A percentile compares a stretch with the other conserved stretches of the same genome.
Conservation (phyloP, 2,113 vertebrate genomes). For the Pedionomus torquatus region DNA sequence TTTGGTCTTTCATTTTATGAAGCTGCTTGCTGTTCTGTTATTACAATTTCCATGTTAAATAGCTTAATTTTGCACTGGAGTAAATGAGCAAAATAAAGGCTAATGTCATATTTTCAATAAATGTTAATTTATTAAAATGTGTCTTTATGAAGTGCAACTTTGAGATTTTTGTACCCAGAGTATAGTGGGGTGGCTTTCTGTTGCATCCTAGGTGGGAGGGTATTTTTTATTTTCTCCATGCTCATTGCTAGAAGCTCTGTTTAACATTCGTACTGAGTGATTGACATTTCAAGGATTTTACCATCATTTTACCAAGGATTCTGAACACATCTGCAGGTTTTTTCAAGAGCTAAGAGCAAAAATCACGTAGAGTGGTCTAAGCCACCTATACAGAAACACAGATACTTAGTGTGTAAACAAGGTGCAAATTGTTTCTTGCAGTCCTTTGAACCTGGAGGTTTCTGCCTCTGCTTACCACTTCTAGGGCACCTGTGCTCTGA, state of each 20-base stretch:
- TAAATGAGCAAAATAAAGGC: slow-evolving; percentile 65
- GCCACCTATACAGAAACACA: neutral
- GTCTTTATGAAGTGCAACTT: neutral
- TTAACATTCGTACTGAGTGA: neutral
- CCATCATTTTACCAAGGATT: neutral
- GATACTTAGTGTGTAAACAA: neutral
- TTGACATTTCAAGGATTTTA: neutral
- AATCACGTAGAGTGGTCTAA: neutral
- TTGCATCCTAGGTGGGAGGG: neutral
- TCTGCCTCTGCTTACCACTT: too few species aligned
- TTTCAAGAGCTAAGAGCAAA: neutral
- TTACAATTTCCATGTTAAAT: neutral
- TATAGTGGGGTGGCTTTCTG: neutral
- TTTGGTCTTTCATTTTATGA: slow-evolving; percentile 49
- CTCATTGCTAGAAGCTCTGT: neutral
- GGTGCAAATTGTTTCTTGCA: neutral
- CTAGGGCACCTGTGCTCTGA: neutral
- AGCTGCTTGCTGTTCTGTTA: slow-evolving; percentile 14
- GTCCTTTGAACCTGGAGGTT: neutral
- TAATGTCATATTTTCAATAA: slow-evolving; percentile 81
- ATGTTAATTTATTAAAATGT: slow-evolving; percentile 52
- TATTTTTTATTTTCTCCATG: neutral
- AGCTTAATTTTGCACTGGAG: slow-evolving; percentile 40
- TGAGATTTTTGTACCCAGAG: neutral
- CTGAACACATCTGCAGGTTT: neutral